Conservation (phyloP, 1,140 invertebrate genomes). For the Kradibia gibbosae region DNA sequence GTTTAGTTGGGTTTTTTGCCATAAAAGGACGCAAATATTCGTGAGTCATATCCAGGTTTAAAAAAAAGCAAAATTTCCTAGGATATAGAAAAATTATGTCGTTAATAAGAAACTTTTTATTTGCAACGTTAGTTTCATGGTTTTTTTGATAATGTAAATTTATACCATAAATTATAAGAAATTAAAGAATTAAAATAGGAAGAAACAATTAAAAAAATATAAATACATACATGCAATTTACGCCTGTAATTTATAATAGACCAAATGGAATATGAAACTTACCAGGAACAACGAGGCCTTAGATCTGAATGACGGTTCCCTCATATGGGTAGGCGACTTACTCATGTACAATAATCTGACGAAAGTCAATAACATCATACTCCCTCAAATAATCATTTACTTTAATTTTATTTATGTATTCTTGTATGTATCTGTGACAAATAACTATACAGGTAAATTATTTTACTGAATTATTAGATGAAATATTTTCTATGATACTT, state of each 20-base stretch:
- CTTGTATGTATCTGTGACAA: background rate
- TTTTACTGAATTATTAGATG: background rate
- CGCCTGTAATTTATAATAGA: conserved; percentile 2
- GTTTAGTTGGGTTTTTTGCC: no score
- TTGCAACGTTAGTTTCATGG: no score
- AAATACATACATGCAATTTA: no score
- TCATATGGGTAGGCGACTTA: background rate
- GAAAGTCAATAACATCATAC: conserved; percentile 20
- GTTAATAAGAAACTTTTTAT: no score
- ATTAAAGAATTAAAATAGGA: no score
- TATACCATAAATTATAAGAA: no score
- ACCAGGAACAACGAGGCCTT: conserved; percentile 34
- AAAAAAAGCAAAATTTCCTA: no score
- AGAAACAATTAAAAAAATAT: no score
- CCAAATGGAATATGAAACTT: conserved; percentile 29
- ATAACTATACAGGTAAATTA: background rate
- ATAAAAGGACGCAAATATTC: no score
- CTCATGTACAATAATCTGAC: background rate
- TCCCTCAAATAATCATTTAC: background rate
- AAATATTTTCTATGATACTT: conserved; percentile 3
- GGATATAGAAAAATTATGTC: no score
- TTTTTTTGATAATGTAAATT: no score
- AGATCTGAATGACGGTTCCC: conserved; percentile 19
- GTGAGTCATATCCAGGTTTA: no score
- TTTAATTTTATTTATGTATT: background rate